Conservation (phyloP, 2,113 vertebrate species). For the Stegostoma tigrinum region DNA sequence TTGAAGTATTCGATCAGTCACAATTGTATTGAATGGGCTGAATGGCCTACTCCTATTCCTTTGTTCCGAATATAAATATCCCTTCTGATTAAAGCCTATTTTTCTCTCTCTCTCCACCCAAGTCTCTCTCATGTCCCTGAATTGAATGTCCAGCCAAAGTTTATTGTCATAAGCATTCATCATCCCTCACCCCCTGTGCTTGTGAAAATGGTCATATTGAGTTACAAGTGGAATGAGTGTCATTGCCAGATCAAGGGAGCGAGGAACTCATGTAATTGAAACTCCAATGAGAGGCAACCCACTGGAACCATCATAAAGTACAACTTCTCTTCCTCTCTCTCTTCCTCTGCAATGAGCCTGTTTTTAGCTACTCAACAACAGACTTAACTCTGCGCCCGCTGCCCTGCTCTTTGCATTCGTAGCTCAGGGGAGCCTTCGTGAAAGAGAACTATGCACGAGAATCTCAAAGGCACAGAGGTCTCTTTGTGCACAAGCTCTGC, state of each 20-base stretch:
- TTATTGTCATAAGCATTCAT: not conserved
- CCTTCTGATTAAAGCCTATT: not conserved
- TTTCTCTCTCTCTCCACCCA: too few species aligned
- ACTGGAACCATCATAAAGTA: not conserved
- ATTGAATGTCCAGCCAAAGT: not conserved
- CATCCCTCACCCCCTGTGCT: not conserved
- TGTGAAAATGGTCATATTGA: not conserved
- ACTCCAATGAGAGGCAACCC: not conserved
- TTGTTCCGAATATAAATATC: not conserved
- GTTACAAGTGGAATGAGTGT: not conserved
- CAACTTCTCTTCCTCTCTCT: not conserved
- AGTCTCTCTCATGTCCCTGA: not conserved
- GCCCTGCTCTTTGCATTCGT: not conserved
- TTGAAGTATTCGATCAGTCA: too few species aligned
- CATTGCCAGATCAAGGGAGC: not conserved
- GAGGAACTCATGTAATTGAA: not conserved
- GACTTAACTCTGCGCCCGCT: not conserved
- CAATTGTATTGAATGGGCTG: too few species aligned
- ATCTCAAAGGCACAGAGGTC: not conserved
- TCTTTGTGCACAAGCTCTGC: not conserved
- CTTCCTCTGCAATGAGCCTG: not conserved
- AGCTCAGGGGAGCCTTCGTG: not conserved
- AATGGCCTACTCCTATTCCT: too few species aligned
- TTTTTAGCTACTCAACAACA: not conserved
- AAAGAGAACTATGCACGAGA: not conserved